Evolutionary conservation across 1,140 invertebrate genomes (phyloP).

Genomic region (Trachymyrmex septentrionalis): DNA sequence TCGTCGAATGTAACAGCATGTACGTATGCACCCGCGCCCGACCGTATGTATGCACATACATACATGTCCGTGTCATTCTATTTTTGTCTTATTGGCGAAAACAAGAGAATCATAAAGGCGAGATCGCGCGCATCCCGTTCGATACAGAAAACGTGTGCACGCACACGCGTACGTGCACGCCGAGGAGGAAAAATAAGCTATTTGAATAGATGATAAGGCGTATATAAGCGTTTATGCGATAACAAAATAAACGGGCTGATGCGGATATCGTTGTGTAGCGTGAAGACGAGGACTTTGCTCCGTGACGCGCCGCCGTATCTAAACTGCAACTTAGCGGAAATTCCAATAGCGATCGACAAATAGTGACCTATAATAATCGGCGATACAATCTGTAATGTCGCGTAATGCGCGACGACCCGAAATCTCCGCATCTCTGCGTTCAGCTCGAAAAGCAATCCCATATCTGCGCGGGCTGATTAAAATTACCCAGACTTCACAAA

Average conservation of each 20-base stretch:
- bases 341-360: constrained; percentile 18
- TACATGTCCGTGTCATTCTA: not conserved
- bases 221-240: constrained; percentile 47
- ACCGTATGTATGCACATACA: not conserved
- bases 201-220: constrained; percentile 74
- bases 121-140: not conserved
- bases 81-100: constrained; percentile 23
- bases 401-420: not conserved
- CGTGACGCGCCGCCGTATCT: not conserved
- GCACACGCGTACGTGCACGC: constrained; percentile 38
- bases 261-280: not conserved
- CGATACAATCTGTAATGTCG: not conserved
- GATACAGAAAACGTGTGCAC: constrained; percentile 19
- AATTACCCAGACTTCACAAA: not conserved
- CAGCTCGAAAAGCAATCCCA: not conserved
- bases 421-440: constrained; percentile 2
- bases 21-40: too few species aligned
- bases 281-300: constrained; percentile 32
- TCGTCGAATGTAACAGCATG: not conserved
- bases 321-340: constrained; percentile 9
- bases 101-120: constrained; percentile 19
- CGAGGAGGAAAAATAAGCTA: constrained; percentile 80
- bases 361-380: constrained; percentile 45
- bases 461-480: not conserved
- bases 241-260: constrained; percentile 36